Conservation (phyloP, 2,888 invertebrate species). For the Belgica antarctica region DNA sequence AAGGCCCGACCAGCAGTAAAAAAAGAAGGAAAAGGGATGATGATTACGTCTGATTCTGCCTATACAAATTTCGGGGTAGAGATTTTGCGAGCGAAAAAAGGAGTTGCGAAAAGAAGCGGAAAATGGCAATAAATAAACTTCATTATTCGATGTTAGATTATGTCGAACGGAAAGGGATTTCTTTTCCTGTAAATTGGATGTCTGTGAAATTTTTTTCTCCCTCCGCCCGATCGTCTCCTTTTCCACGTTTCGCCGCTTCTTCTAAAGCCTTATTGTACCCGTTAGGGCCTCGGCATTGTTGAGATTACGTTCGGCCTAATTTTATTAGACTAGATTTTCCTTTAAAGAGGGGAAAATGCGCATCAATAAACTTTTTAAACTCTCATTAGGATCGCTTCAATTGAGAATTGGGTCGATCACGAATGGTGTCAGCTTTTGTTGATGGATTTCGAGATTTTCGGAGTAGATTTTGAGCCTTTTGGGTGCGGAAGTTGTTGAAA, state of each 20-base stretch:
- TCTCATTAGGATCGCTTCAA: constrained; percentile 28
- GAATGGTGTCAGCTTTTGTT: too few relatives aligned
- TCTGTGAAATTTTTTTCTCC: background rate
- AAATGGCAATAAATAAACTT: constrained; percentile 32
- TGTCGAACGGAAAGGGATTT: constrained; percentile 24
- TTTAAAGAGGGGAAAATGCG: background rate
- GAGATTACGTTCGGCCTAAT: background rate
- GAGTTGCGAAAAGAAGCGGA: background rate
- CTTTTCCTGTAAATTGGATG: constrained; percentile 27
- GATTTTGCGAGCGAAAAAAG: constrained; percentile 5
- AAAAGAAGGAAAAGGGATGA: constrained; percentile 26
- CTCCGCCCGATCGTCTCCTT: background rate
- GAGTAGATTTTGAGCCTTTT: too few relatives aligned
- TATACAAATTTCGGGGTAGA: constrained; percentile 11
- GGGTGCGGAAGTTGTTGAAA: too few relatives aligned
- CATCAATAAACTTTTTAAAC: constrained; percentile 3
- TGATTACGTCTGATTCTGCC: constrained; percentile 29
- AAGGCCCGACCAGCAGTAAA: background rate
- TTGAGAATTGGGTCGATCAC: too few relatives aligned
- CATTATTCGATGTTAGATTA: constrained; percentile 30
- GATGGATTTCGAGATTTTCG: too few relatives aligned
- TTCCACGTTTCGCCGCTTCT: background rate
- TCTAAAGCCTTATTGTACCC: background rate
- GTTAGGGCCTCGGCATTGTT: constrained; percentile 14
- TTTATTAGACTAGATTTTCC: background rate